phyloP scores from a whole-genome alignment of 2,888 invertebrate genomes.

The Hofmannophila pseudospretella region DNA sequence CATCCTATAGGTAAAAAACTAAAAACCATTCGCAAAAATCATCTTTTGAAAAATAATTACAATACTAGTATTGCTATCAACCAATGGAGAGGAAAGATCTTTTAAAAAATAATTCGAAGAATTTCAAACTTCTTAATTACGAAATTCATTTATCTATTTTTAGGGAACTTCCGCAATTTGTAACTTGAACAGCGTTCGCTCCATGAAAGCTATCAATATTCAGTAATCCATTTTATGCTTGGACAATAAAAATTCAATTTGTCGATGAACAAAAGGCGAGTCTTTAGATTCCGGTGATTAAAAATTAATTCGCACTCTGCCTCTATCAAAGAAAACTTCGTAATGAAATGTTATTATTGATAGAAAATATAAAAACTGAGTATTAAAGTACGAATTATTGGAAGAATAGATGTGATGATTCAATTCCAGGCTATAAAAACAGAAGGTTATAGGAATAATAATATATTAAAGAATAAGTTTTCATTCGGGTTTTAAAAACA shows the following conservation, averaged over 20 bases:
- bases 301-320: conserved; percentile 11
- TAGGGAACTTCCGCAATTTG: conserved; percentile 17
- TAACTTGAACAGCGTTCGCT: conserved; percentile 16
- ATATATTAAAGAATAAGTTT: too few species aligned
- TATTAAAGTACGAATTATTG: too few species aligned
- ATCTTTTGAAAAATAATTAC: too few species aligned
- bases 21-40: too few species aligned
- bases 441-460: too few species aligned
- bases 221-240: conserved; percentile 27
- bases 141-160: conserved; percentile 10
- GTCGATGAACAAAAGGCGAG: conserved; percentile 19
- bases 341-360: not conserved
- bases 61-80: too few species aligned
- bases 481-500: too few species aligned
- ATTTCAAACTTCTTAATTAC: conserved; percentile 11
- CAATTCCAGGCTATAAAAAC: too few species aligned
- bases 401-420: too few species aligned
- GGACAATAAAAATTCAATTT: conserved; percentile 32
- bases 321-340: not conserved
- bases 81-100: too few species aligned
- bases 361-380: too few species aligned
- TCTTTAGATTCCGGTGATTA: conserved; percentile 10
- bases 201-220: conserved; percentile 29
- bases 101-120: not conserved
- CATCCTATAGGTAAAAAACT: too few species aligned